These are phyloP conservation scores for Nysson spinosus DNA, from an alignment of 2,888 invertebrate genomes.

Conservation along the genomic window DNA sequence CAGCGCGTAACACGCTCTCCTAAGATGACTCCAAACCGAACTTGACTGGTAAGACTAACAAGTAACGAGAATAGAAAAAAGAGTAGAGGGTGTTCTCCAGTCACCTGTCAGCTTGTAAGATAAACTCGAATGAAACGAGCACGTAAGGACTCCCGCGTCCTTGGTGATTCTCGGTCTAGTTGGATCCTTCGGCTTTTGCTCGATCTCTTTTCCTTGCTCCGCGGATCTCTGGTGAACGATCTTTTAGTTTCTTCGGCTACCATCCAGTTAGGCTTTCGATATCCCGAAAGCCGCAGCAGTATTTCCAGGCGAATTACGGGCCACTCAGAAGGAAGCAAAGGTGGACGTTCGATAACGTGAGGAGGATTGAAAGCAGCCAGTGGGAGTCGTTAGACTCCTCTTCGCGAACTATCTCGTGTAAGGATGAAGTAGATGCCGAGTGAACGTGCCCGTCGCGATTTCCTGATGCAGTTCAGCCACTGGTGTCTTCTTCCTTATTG, in stretches of 20 bases:
- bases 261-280: slow-evolving; percentile 36
- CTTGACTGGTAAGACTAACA: neutral
- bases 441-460: slow-evolving; percentile 52
- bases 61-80: slow-evolving; percentile 28
- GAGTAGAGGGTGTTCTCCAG: slow-evolving; percentile 56
- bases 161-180: slow-evolving; percentile 52
- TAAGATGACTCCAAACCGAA: slow-evolving; percentile 20
- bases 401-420: slow-evolving; percentile 44
- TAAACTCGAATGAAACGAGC: slow-evolving; percentile 42
- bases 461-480: slow-evolving; percentile 42
- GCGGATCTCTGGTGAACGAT: slow-evolving; percentile 42
- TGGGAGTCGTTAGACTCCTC: slow-evolving; percentile 56
- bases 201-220: slow-evolving; percentile 29
- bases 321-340: slow-evolving; percentile 21
- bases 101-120: slow-evolving; percentile 53
- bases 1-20: slow-evolving; percentile 10
- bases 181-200: slow-evolving; percentile 21
- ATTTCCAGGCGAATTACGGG: slow-evolving; percentile 38
- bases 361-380: slow-evolving; percentile 55
- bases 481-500: slow-evolving; percentile 56
- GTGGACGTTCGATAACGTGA: slow-evolving; percentile 51
- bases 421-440: slow-evolving; percentile 50
- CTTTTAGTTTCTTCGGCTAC: slow-evolving; percentile 28
- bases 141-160: slow-evolving; percentile 41
- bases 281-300: slow-evolving; percentile 8